These are phyloP conservation scores for Alosa alosa DNA, from an alignment of 2,113 vertebrate genomes.

Conservation along the genomic window DNA sequence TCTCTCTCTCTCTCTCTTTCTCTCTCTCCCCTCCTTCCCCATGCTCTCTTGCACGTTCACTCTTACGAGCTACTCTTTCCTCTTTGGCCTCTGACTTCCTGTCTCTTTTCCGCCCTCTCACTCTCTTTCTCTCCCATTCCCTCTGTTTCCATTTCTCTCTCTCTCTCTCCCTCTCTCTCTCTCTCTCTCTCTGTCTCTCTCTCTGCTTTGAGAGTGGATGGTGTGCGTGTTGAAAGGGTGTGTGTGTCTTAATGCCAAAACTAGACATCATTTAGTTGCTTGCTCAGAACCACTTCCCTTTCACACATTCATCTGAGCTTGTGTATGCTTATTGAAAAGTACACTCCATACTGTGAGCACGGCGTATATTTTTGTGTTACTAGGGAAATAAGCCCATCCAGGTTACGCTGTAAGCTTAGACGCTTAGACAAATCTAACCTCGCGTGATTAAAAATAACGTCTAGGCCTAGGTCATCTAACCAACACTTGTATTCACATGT, in stretches of 20 bases:
- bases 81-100: constrained; percentile 19
- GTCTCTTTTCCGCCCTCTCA: background rate
- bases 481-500: background rate
- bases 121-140: background rate
- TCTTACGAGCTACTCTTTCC: constrained; percentile 18
- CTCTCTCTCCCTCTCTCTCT: background rate
- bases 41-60: background rate
- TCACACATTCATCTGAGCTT: background rate
- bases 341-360: background rate
- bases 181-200: background rate
- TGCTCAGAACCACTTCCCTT: background rate
- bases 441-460: background rate
- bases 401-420: background rate
- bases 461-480: background rate
- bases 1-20: background rate
- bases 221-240: background rate
- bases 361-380: background rate
- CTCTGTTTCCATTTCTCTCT: background rate
- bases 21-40: background rate
- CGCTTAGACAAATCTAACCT: background rate
- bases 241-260: background rate
- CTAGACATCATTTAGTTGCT: background rate
- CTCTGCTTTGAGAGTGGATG: background rate
- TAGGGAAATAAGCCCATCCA: background rate
- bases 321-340: background rate